phyloP scores from a whole-genome alignment of 2,113 vertebrate species.

The Lipophrys pholis region DNA sequence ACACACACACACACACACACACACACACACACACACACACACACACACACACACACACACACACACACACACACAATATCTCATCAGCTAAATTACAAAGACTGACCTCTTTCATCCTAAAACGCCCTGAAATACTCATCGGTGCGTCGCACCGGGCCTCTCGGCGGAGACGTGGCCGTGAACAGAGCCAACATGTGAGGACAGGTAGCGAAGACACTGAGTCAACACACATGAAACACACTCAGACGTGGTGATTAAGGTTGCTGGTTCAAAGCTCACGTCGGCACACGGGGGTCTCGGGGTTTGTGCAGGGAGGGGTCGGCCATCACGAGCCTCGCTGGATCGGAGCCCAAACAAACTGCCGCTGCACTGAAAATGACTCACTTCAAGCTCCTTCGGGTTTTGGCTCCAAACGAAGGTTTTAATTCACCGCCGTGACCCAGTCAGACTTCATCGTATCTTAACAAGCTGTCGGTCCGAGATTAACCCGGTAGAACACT shows the following conservation, averaged over 20 bases:
- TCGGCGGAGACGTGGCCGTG: conserved; percentile 17
- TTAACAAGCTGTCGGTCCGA: too few relatives aligned
- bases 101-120: conserved; percentile 59
- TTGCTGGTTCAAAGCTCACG: conserved; percentile 44
- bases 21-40: too few relatives aligned
- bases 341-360: background rate
- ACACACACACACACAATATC: conserved; percentile 25
- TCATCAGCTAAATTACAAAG: conserved; percentile 58
- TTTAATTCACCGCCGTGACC: too few relatives aligned
- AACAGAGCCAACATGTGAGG: conserved; percentile 11
- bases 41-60: too few relatives aligned
- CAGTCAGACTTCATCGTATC: too few relatives aligned
- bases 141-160: conserved; percentile 43
- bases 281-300: conserved; percentile 27
- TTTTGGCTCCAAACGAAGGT: too few relatives aligned
- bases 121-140: conserved; percentile 78
- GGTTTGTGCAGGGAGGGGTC: conserved; percentile 28
- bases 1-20: conserved; percentile 3
- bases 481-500: too few relatives aligned
- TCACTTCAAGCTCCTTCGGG: too few relatives aligned
- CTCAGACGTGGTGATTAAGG: conserved; percentile 40
- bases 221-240: conserved; percentile 10
- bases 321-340: conserved; percentile 34
- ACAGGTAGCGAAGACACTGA: conserved; percentile 28
- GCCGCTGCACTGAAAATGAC: too few relatives aligned